Percentiles rank a stretch among this genome's conserved stretches.
phyloP scores from a whole-genome alignment of 2,888 invertebrate genomes.

The Pseudococcus viburni region DNA sequence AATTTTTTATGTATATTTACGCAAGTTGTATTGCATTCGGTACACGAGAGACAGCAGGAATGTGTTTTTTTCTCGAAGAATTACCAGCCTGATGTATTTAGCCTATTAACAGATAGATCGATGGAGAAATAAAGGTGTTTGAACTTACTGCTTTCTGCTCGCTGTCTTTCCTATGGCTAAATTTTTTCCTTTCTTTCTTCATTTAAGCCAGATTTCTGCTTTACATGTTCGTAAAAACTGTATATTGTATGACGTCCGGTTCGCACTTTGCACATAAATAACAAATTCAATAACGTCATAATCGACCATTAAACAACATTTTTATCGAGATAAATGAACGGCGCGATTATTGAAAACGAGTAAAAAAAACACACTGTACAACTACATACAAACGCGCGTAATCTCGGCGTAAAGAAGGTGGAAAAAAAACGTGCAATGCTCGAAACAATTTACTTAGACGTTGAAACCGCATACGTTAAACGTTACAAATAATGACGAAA shows the following conservation, averaged over 20 bases:
- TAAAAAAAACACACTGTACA: conserved; percentile 7
- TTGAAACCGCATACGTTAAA: conserved; percentile 2
- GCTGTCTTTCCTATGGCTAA: conserved; percentile 59
- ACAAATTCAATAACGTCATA: conserved; percentile 55
- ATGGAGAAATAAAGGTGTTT: background rate
- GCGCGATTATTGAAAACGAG: background rate
- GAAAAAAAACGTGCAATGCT: conserved; percentile 28
- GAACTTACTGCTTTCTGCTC: conserved; percentile 51
- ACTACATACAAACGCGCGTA: background rate
- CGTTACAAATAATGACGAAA: conserved; percentile 28
- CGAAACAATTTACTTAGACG: conserved; percentile 46
- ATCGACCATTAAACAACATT: conserved; percentile 55
- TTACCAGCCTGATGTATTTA: background rate
- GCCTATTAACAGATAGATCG: background rate
- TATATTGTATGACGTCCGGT: conserved; percentile 44
- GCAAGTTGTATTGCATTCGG: background rate
- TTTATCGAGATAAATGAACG: conserved; percentile 33
- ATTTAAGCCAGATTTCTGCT: conserved; percentile 57
- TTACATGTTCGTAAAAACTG: conserved; percentile 54
- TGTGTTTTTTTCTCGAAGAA: background rate
- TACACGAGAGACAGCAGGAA: background rate
- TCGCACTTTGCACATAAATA: conserved; percentile 44
- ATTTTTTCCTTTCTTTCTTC: conserved; percentile 64
- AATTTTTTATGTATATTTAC: conserved; percentile 16
- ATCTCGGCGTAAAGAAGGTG: background rate